phyloP scores from a whole-genome alignment of 2,797 vertebrate species.

The Anguilla marmorata region DNA sequence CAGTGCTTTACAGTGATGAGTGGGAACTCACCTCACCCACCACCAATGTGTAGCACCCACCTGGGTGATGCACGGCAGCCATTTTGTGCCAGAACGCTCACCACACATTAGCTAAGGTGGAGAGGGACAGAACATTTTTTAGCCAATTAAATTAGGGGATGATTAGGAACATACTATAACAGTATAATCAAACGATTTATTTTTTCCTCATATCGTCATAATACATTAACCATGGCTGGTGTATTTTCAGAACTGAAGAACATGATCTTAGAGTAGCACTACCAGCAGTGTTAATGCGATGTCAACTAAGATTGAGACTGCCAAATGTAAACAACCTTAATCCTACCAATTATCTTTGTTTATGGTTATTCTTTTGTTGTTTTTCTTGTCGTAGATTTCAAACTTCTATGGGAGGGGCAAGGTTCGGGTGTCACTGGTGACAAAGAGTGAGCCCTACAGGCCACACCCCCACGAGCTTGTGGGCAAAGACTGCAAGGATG shows the following conservation, averaged over 20 bases:
- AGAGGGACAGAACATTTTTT: too few relatives aligned
- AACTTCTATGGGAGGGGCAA: slow-evolving; percentile 87
- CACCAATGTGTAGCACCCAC: too few relatives aligned
- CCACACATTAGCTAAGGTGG: too few relatives aligned
- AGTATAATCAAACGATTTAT: not conserved
- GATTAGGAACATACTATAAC: too few relatives aligned
- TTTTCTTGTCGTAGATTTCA: slow-evolving; percentile 72
- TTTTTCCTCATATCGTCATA: not conserved
- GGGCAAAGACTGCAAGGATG: slow-evolving; percentile 95
- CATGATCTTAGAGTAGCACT: not conserved
- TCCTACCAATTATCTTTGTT: not conserved
- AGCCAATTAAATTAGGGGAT: too few relatives aligned
- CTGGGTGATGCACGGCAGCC: too few relatives aligned
- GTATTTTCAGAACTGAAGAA: not conserved
- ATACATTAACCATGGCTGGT: not conserved
- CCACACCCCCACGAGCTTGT: slow-evolving; percentile 94
- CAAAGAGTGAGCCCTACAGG: slow-evolving; percentile 83
- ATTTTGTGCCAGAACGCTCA: too few relatives aligned
- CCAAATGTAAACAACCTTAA: not conserved
- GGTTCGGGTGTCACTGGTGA: slow-evolving; percentile 88
- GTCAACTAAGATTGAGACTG: not conserved
- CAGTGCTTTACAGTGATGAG: too few relatives aligned
- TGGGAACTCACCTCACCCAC: too few relatives aligned
- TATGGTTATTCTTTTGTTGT: not conserved
- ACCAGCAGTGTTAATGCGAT: not conserved